Conservation (phyloP, 2,888 invertebrate genomes). For the Lasioglossum vierecki region DNA sequence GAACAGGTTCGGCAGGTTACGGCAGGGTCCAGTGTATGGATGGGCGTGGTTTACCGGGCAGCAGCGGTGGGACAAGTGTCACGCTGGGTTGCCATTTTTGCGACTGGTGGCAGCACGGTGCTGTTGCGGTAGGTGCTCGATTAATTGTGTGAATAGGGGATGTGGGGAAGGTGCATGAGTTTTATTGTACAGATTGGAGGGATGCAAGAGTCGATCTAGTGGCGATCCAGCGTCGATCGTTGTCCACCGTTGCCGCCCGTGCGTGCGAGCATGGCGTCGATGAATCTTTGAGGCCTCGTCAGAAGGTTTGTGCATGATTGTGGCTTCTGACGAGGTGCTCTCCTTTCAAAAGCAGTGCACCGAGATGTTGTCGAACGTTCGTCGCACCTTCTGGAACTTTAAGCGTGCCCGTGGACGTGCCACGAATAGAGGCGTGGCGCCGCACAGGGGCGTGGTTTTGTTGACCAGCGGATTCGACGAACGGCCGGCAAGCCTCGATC, state of each 20-base stretch:
- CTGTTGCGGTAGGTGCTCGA: neutral
- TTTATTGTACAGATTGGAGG: neutral
- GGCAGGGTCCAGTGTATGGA: neutral
- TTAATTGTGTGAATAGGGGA: neutral
- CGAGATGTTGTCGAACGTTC: neutral
- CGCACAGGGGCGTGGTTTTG: neutral
- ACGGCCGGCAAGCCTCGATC: slow-evolving; percentile 29
- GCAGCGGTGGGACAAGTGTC: neutral
- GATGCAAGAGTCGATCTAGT: neutral
- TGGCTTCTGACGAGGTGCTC: slow-evolving; percentile 41
- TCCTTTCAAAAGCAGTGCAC: slow-evolving; percentile 15
- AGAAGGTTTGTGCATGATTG: neutral
- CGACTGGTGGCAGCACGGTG: neutral
- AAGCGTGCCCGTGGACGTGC: neutral
- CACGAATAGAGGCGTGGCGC: neutral
- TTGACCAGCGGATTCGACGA: neutral
- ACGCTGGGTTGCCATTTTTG: slow-evolving; percentile 1
- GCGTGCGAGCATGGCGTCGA: slow-evolving; percentile 5
- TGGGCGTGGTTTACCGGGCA: neutral
- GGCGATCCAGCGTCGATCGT: slow-evolving; percentile 3
- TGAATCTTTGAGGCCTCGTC: slow-evolving; percentile 12
- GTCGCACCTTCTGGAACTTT: neutral
- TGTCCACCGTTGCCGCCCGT: slow-evolving; percentile 4
- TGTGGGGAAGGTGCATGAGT: neutral
- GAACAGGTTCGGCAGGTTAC: slow-evolving; percentile 47